These are phyloP conservation scores for Drosophila pseudoobscura DNA, from an alignment of 1,140 invertebrate species.

Conservation along the genomic window DNA sequence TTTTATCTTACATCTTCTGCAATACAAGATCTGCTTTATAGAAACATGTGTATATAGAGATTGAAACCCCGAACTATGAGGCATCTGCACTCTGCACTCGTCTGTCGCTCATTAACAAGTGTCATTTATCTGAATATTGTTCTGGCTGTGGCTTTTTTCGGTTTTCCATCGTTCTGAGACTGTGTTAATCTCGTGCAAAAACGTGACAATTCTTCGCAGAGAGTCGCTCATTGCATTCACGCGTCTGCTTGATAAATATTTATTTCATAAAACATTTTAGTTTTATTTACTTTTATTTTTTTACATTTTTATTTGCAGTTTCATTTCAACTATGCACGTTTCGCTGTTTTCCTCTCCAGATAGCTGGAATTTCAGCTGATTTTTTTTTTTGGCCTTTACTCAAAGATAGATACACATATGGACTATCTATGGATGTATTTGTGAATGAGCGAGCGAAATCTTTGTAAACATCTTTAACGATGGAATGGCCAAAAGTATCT, in stretches of 20 bases:
- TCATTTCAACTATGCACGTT: no score
- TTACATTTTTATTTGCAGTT: conserved; percentile 6
- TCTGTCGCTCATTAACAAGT: conserved; percentile 24
- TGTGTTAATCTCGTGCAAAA: conserved; percentile 62
- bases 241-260: conserved; percentile 36
- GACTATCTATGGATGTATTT: no score
- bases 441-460: no score
- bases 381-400: no score
- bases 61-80: background rate
- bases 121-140: conserved; percentile 36
- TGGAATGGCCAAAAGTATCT: conserved; percentile 3
- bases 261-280: conserved; percentile 20
- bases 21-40: conserved; percentile 15
- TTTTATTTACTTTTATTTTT: background rate
- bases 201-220: conserved; percentile 56
- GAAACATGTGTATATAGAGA: conserved; percentile 4
- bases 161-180: conserved; percentile 25
- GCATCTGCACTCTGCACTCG: conserved; percentile 14
- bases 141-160: conserved; percentile 18
- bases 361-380: no score
- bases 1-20: conserved; percentile 64
- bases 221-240: conserved; percentile 21
- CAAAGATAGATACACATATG: no score
- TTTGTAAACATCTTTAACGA: no score
- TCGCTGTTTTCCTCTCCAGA: no score